Base-by-base conservation (phyloP, 2,888 invertebrate species). In the Rotaria macrura region DNA sequence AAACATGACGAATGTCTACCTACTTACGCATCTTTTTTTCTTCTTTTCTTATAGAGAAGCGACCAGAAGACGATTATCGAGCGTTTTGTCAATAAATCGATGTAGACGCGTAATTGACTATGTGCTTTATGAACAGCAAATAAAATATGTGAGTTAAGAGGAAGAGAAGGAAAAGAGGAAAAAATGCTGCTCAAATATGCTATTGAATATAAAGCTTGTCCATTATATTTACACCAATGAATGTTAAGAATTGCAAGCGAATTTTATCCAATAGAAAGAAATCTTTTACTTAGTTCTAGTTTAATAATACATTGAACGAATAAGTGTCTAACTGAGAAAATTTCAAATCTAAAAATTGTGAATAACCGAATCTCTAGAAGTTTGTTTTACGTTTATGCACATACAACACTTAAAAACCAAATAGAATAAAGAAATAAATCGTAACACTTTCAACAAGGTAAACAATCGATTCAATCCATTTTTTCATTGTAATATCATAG, bases 171-270 rank as follows among this genome's bases (percentile, higher is more conserved):
- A 29, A 14, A 29, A 25, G 25, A 57, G 47, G 47, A 25, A n/a
- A 57, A 65, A 65, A 65, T 65, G 65, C 65, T 65, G 65, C 34
- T 65, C 65, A 65, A 65, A 65, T 65, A 65, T 65, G 65, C 20
- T 34, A 65, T 65, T 34, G 17, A 65, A 65, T 20, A 65, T 65
- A 65, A 65, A 65, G 34, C 29, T 29, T 65, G 65, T 14, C 29
- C 65, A 65, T 29, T 65, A 29, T 14, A 65, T 65, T 34, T 65
- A 2, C 14, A 34, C 65, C 65, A 65, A 65, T 65, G 20, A 38
- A 65, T 34, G 3, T 34, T 34, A 34, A 34, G 34, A 34, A 34
- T 6, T 34, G 2, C 5, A 20, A 7, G 9, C 6, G 25, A 54
- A 25, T 34, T 65, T 34, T 20, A 65, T 65, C 65, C 65, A 65